Evolutionary conservation across 2,113 vertebrate genomes (phyloP).

Genomic region (Reinhardtius hippoglossoides): DNA sequence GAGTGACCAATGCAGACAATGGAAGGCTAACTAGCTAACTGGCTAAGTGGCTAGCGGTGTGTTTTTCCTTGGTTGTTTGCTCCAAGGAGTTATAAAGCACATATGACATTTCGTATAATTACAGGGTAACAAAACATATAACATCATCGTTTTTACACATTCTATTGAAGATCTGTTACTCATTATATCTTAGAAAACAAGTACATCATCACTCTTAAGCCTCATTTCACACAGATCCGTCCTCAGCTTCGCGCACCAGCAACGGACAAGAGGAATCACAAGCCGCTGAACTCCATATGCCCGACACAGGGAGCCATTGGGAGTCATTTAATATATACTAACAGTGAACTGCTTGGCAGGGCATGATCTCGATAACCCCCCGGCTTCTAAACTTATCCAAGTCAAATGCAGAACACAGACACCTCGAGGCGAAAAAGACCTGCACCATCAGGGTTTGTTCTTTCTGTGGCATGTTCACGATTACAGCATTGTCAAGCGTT

Average conservation of each 20-base stretch:
- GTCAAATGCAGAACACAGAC: constrained; percentile 4
- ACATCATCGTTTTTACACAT: no score
- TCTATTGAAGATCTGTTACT: no score
- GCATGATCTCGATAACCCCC: constrained; percentile 27
- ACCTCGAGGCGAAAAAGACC: not conserved
- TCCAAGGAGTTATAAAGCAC: no score
- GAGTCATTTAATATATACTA: constrained; percentile 26
- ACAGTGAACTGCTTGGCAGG: constrained; percentile 14
- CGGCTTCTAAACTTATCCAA: not conserved
- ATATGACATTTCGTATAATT: no score
- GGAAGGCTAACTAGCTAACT: no score
- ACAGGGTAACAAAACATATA: no score
- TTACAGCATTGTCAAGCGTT: constrained; percentile 8
- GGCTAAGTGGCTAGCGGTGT: no score
- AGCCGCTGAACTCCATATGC: constrained; percentile 38
- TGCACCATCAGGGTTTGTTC: not conserved
- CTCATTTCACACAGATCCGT: no score
- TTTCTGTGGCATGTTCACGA: not conserved
- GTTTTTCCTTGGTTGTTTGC: no score
- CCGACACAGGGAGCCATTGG: constrained; percentile 10
- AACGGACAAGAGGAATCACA: constrained; percentile 34
- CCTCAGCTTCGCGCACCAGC: not conserved
- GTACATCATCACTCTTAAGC: not conserved
- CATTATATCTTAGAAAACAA: not conserved
- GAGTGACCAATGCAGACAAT: no score